phyloP scores from a whole-genome alignment of 1,140 invertebrate species.

The Littorina saxatilis region DNA sequence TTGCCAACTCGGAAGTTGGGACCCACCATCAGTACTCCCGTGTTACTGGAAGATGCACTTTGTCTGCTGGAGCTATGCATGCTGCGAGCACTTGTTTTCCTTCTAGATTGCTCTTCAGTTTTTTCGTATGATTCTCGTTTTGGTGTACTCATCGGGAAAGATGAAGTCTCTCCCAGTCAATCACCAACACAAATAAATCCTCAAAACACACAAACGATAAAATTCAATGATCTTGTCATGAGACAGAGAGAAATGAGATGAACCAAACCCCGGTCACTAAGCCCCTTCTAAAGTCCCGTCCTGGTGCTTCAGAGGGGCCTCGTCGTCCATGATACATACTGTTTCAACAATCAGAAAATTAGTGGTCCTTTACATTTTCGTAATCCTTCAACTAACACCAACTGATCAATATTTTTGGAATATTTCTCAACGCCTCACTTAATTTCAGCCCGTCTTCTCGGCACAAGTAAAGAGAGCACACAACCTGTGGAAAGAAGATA shows the following conservation, averaged over 20 bases:
- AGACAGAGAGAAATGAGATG: conserved; percentile 42
- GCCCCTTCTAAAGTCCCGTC: conserved; percentile 39
- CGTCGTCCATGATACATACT: conserved; percentile 37
- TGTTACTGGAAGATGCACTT: conserved; percentile 58
- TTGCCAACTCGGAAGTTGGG: conserved; percentile 99
- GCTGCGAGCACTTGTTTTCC: conserved; percentile 63
- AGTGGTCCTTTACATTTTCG: neutral
- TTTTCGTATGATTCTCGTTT: conserved; percentile 64
- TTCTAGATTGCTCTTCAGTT: conserved; percentile 57
- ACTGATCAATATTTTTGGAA: conserved; percentile 6
- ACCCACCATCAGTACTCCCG: conserved; percentile 96
- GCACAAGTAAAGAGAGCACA: conserved; percentile 41
- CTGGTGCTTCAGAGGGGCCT: conserved; percentile 31
- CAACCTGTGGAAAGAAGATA: conserved; percentile 33
- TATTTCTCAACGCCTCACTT: conserved; percentile 34
- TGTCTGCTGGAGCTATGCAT: conserved; percentile 64
- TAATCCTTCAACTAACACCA: neutral
- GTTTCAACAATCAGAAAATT: neutral
- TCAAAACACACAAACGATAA: conserved; percentile 22
- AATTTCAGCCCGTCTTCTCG: conserved; percentile 42
- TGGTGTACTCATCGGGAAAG: conserved; percentile 58
- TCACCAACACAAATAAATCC: conserved; percentile 6
- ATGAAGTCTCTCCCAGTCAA: conserved; percentile 16
- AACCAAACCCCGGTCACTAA: conserved; percentile 38
- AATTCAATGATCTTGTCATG: conserved; percentile 39